Evolutionary conservation across 2,797 vertebrate species (phyloP).

Genomic region (Australoheros facetus): DNA sequence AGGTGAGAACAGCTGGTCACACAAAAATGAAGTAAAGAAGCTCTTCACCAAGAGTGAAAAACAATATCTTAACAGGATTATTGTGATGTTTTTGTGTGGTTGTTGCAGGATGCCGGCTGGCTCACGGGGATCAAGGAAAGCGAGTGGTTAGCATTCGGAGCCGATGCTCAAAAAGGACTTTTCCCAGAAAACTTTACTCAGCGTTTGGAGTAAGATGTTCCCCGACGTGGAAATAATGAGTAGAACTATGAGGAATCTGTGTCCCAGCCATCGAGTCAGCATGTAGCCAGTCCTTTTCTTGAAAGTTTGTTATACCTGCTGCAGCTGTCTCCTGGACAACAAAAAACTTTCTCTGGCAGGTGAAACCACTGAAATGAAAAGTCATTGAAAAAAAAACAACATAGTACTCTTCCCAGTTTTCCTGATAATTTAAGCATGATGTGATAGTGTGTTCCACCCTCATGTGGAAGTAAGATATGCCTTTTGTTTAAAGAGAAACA

Average conservation of each 20-base stretch:
- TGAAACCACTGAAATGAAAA: constrained; percentile 35
- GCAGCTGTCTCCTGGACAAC: constrained; percentile 64
- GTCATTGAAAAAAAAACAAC: background rate
- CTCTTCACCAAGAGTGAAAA: background rate
- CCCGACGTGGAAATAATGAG: constrained; percentile 20
- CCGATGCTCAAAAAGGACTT: constrained; percentile 87
- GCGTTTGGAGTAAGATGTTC: constrained; percentile 80
- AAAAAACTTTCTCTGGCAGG: constrained; percentile 5
- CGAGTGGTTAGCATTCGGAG: constrained; percentile 87
- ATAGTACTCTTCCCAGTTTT: constrained; percentile 60
- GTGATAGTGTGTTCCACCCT: constrained; percentile 72
- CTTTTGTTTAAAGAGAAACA: constrained; percentile 62
- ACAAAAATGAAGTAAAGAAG: background rate
- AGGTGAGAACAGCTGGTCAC: constrained; percentile 77
- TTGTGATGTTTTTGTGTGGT: background rate
- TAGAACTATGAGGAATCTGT: constrained; percentile 36
- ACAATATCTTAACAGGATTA: background rate
- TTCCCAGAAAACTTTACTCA: constrained; percentile 96
- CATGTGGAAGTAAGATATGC: constrained; percentile 62
- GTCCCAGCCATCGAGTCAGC: constrained; percentile 70
- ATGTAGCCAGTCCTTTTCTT: constrained; percentile 58
- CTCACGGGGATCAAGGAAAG: constrained; percentile 91
- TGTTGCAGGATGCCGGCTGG: constrained; percentile 93
- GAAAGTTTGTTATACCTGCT: constrained; percentile 44
- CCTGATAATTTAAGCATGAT: constrained; percentile 73